Evolutionary conservation across 1,140 invertebrate genomes (phyloP).

Genomic region (Lepidurus packardi): DNA sequence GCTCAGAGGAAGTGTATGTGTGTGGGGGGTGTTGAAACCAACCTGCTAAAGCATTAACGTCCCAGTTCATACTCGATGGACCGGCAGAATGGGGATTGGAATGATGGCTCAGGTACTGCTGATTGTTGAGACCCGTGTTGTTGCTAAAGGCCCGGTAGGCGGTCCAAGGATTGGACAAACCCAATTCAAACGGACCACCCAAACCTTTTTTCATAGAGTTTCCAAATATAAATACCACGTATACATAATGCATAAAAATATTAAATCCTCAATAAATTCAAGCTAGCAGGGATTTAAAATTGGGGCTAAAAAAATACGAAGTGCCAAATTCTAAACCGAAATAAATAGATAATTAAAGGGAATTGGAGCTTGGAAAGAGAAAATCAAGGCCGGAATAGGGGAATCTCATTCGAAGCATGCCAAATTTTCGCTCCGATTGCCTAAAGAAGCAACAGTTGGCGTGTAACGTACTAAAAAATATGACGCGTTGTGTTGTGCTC

Average conservation of each 20-base stretch:
- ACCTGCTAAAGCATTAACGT: background rate
- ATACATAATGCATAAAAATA: too few species aligned
- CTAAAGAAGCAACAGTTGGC: too few species aligned
- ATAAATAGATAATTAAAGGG: background rate
- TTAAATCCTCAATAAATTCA: too few species aligned
- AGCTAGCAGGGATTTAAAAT: too few species aligned
- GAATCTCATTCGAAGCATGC: background rate
- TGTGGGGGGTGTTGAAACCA: background rate
- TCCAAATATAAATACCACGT: too few species aligned
- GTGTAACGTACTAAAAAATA: background rate
- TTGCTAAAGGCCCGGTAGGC: background rate
- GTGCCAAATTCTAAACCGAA: background rate
- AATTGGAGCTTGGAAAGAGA: background rate
- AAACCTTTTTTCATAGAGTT: background rate
- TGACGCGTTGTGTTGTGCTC: background rate
- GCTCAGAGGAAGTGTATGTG: background rate
- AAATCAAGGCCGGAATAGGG: background rate
- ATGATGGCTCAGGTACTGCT: background rate
- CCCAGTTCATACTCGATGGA: background rate
- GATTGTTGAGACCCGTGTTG: background rate
- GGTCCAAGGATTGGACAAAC: constrained; percentile 1
- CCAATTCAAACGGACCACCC: constrained; percentile 5
- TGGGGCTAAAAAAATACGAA: background rate
- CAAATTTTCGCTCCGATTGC: background rate
- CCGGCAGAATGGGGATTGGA: background rate